These are phyloP conservation scores for Rapana venosa DNA, from an alignment of 2,888 invertebrate species.

Conservation along the genomic window DNA sequence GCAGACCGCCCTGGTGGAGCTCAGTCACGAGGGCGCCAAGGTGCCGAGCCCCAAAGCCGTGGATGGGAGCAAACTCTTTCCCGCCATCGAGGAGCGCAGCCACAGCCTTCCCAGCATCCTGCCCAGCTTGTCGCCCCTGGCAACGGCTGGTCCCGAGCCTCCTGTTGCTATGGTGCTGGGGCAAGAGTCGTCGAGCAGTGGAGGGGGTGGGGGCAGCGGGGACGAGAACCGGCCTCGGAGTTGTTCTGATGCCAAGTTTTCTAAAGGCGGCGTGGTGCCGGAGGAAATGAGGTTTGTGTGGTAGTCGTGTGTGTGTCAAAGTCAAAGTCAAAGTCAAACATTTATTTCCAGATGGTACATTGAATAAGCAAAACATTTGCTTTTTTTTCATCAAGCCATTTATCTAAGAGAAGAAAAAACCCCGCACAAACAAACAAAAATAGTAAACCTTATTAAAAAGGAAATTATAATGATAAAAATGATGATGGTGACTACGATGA, in stretches of 20 bases:
- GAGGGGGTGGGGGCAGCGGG: conserved; percentile 30
- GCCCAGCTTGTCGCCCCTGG: conserved; percentile 29
- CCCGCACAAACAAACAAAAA: too few species aligned
- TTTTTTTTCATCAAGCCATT: too few species aligned
- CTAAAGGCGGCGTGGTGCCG: background rate
- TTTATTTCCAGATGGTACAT: too few species aligned
- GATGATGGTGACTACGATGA: too few species aligned
- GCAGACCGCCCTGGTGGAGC: conserved; percentile 59
- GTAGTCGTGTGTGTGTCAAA: background rate
- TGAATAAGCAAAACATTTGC: too few species aligned
- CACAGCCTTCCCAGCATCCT: conserved; percentile 54
- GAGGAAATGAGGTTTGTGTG: conserved; percentile 20
- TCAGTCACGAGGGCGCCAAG: conserved; percentile 21
- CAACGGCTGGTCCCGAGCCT: background rate
- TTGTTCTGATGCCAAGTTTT: conserved; percentile 51
- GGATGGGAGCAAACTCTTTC: conserved; percentile 39
- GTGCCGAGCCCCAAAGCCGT: conserved; percentile 1
- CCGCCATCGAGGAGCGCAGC: conserved; percentile 53
- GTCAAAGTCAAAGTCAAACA: too few species aligned
- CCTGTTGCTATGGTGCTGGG: background rate
- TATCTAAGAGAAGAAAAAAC: too few species aligned
- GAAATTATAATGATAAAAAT: too few species aligned
- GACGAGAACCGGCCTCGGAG: conserved; percentile 48
- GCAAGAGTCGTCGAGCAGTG: conserved; percentile 23
- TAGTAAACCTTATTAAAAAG: too few species aligned